Base-by-base conservation (phyloP, 2,113 vertebrate genomes). In the Nyctibius bracteatus region DNA sequence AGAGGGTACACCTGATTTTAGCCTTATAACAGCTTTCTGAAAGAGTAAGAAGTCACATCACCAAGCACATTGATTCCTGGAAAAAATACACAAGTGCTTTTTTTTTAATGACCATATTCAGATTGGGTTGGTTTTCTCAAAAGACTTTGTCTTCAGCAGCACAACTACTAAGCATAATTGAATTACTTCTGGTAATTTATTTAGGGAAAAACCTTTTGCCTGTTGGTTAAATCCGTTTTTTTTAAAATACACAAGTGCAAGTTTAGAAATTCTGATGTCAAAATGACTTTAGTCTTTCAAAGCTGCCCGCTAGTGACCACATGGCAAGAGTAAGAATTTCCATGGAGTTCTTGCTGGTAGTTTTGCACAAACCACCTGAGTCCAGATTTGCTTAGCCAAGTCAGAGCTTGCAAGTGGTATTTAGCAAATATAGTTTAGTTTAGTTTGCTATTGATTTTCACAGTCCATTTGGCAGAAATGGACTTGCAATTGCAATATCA, bases 361-460 rank as follows among this genome's bases (percentile, higher is more conserved):
- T 31, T 91, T 82, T 90, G 25, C 22, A 74, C 51, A 84, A 87
- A 61, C 47, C 35, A 65, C 57, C 74, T n/a, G 20, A 91, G 54
- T 68, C 66, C 61, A 52, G 3, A 58, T 87, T 87, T 71, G 62
- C 66, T 33, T 80, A 58, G 74, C 41, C 46, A 65, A 80, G 62
- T 59, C 66, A 86, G 59, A 86, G 81, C 74, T 77, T 92, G 70
- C 37, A 70, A 90, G 35, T 89, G 91, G 89, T 91, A 85, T 62
- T 93, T 80, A 93, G 93, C 67, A 96, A 90, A 95, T n/a, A n/a
- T n/a, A n/a, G n/a, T n/a, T n/a, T n/a, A n/a, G n/a, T n/a, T n/a
- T n/a, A n/a, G n/a, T 95, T 95, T 88, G 59, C 79, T 93, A 93
- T 95, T 94, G 94, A 96, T 96, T 97, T 95, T 85, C 74, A 85